These are phyloP conservation scores for Hoplias malabaricus DNA, from an alignment of 2,113 vertebrate species.

Conservation along the genomic window DNA sequence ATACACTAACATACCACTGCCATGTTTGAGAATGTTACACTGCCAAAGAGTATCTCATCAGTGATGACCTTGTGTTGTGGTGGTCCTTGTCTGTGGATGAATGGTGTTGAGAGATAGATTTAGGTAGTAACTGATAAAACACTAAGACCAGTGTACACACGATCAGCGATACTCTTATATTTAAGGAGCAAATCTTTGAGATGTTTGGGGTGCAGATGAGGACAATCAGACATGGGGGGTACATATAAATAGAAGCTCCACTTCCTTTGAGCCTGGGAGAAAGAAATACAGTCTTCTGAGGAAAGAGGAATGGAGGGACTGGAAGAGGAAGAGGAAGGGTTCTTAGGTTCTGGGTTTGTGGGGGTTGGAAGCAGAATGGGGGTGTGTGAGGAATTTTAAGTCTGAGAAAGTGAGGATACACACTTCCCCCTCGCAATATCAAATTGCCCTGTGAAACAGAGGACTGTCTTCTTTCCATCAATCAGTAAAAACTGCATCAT, in stretches of 20 bases:
- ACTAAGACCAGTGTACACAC: too few species aligned
- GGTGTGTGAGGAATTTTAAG: slow-evolving; percentile 25
- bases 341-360: not conserved
- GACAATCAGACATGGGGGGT: not conserved
- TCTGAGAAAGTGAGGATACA: slow-evolving; percentile 66
- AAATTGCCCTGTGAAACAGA: slow-evolving; percentile 41
- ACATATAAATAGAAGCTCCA: not conserved
- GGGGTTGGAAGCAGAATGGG: slow-evolving; percentile 50
- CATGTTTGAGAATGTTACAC: too few species aligned
- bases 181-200: too few species aligned
- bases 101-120: too few species aligned
- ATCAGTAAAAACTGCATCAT: not conserved
- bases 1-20: too few species aligned
- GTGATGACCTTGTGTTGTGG: too few species aligned
- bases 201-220: not conserved
- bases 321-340: slow-evolving; percentile 21
- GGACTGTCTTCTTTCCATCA: not conserved
- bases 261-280: slow-evolving; percentile 28
- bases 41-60: too few species aligned
- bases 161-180: too few species aligned
- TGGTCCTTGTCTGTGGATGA: too few species aligned
- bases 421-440: slow-evolving; percentile 57
- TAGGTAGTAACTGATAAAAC: too few species aligned
- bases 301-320: slow-evolving; percentile 29
- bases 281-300: slow-evolving; percentile 33